A percentile compares a stretch with the other conserved stretches of the same genome.
Conservation (phyloP, 2,888 invertebrate species). For the Craniophora ligustri region DNA sequence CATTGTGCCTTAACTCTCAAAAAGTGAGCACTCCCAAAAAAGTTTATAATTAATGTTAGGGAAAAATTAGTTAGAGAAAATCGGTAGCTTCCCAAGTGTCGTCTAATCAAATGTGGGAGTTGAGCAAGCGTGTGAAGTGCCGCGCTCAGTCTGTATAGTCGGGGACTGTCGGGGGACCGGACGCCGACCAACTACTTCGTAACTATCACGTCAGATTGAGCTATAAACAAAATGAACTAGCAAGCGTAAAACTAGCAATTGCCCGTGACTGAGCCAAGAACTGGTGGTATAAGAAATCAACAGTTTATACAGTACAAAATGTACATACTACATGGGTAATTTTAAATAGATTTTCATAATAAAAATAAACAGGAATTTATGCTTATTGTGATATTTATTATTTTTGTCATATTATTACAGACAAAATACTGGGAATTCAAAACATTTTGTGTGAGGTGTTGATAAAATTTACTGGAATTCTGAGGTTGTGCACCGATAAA, state of each 20-base stretch:
- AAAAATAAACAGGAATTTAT: no score
- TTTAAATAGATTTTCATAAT: no score
- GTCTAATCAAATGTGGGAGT: conserved; percentile 71
- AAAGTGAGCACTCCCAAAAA: conserved; percentile 61
- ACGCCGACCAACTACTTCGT: conserved; percentile 35
- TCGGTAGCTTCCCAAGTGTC: conserved; percentile 65
- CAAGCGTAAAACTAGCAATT: conserved; percentile 35
- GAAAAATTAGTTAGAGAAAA: conserved; percentile 69
- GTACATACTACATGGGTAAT: not conserved
- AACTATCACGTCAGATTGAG: conserved; percentile 38
- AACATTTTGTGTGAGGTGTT: conserved; percentile 51
- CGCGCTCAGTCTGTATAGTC: conserved; percentile 25
- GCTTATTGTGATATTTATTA: no score
- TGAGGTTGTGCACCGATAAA: conserved; percentile 63
- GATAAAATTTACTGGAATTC: conserved; percentile 67
- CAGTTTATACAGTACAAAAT: conserved; percentile 9
- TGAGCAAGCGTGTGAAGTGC: conserved; percentile 49
- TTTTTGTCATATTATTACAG: no score
- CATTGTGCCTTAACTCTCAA: conserved; percentile 66
- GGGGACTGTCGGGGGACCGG: conserved; percentile 31
- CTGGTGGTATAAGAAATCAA: conserved; percentile 1
- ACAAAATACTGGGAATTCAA: conserved; percentile 35
- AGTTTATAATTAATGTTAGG: conserved; percentile 78
- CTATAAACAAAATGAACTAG: conserved; percentile 43
- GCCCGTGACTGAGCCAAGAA: conserved; percentile 10